Conservation (phyloP, 2,797 vertebrate genomes). For the Brachyrhaphis roseni region DNA sequence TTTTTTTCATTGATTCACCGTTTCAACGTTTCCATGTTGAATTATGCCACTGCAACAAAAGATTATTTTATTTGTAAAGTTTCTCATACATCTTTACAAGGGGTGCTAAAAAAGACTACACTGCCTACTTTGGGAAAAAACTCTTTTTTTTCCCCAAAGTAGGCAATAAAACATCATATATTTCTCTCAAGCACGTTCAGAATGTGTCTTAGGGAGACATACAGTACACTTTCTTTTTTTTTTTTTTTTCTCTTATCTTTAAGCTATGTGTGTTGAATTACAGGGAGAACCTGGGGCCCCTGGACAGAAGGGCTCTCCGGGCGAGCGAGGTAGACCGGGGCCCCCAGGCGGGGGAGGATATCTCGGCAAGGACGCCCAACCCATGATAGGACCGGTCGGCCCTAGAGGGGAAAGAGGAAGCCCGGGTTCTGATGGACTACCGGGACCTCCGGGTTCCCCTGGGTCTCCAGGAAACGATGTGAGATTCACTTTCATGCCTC, state of each 20-base stretch:
- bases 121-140: too few species aligned
- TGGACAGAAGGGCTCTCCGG: conserved; percentile 86
- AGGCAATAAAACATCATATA: background rate
- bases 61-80: background rate
- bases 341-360: conserved; percentile 84
- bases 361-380: conserved; percentile 87
- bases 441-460: conserved; percentile 82
- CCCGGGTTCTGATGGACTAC: conserved; percentile 79
- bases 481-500: conserved; percentile 56
- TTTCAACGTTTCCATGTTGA: background rate
- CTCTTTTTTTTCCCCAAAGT: background rate
- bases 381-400: conserved; percentile 86
- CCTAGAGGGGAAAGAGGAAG: conserved; percentile 90
- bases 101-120: background rate
- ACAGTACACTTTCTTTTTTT: too few species aligned
- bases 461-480: conserved; percentile 88
- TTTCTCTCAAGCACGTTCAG: background rate
- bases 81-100: background rate
- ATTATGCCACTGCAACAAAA: background rate
- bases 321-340: conserved; percentile 93
- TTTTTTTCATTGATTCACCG: too few species aligned
- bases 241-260: background rate
- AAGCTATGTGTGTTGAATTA: background rate
- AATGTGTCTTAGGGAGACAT: background rate
- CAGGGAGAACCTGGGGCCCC: conserved; percentile 89